Evolutionary conservation across 2,888 invertebrate species (phyloP), one percentile per base, ranked within the genome.

Genomic region (Spodoptera picta): DNA sequence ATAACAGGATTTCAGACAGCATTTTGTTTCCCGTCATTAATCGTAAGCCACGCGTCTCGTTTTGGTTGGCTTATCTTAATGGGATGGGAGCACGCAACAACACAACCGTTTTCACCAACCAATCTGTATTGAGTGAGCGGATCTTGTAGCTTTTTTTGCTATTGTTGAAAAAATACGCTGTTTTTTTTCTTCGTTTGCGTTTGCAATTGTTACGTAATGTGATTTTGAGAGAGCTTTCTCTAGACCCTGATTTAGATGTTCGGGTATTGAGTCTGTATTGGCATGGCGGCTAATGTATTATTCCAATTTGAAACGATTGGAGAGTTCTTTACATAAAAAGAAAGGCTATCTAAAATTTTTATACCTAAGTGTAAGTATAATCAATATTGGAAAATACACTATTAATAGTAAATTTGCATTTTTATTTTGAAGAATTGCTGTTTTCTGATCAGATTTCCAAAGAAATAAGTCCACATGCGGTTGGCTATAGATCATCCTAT

Each of bases 11-110:
- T 86, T 85, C 81, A 87, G 86, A 84, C 86, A 86, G 83, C 81
- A 82, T 87, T 90, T 86, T 84, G 88, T 84, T 87, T 86, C 83
- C 84, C 82, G 83, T 84, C 88, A 88, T 89, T 90, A 87, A 90
- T 89, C 85, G 83, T 83, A 83, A 87, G 86, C 83, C 82, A 86
- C 85, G 88, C 85, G 81, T 88, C 86, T 87, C 87, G 84, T 86
- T 87, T 85, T 83, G 83, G 83, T 77, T 83, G 83, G 88, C 88
- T 90, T 90, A 90, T 89, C 90, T 88, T 88, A 89, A 90, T 89
- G 86, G 87, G 80, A 78, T 69, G 83, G 83, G 82, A 84, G 83
- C 90, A 90, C 85, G 88, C 87, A 84, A 89, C 83, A 84, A 80
- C 82, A 82, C 77, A 82, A 82, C 73, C 65, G 72, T 76, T 75